Evolutionary conservation across 2,888 invertebrate species (phyloP).

Genomic region (Ceramica pisi): DNA sequence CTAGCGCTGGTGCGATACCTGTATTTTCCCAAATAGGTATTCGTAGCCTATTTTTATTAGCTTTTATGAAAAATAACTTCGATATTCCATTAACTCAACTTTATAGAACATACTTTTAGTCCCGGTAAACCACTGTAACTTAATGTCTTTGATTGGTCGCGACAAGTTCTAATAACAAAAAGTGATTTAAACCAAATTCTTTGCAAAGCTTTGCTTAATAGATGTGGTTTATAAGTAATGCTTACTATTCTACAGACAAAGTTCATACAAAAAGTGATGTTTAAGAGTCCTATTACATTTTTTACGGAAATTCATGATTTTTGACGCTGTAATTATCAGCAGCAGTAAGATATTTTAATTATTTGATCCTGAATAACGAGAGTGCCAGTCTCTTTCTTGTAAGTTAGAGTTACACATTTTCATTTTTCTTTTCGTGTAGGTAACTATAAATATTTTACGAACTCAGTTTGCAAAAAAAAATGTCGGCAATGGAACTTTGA

Average conservation of each 20-base stretch:
- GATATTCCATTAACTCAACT: slow-evolving; percentile 21
- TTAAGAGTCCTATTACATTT: too few relatives aligned
- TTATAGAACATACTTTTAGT: slow-evolving; percentile 19
- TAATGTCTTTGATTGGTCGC: slow-evolving; percentile 19
- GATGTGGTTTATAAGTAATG: slow-evolving; percentile 14
- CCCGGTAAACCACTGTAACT: slow-evolving; percentile 15
- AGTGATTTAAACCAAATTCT: slow-evolving; percentile 22
- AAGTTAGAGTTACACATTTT: too few relatives aligned
- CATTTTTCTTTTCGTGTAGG: too few relatives aligned
- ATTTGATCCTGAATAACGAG: too few relatives aligned
- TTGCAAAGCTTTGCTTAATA: neutral
- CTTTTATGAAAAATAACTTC: neutral
- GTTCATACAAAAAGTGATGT: neutral
- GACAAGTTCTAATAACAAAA: slow-evolving; percentile 31
- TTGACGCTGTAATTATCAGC: too few relatives aligned
- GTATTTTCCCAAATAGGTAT: neutral
- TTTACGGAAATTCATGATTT: too few relatives aligned
- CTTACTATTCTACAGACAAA: neutral
- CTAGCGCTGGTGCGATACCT: neutral
- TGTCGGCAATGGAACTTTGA: too few relatives aligned
- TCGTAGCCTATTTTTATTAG: neutral
- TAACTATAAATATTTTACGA: too few relatives aligned
- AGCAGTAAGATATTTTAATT: too few relatives aligned
- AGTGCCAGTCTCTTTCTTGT: too few relatives aligned
- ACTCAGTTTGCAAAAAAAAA: too few relatives aligned